Conservation (phyloP, 2,888 invertebrate genomes). For the Tanytarsus gracilentus region DNA sequence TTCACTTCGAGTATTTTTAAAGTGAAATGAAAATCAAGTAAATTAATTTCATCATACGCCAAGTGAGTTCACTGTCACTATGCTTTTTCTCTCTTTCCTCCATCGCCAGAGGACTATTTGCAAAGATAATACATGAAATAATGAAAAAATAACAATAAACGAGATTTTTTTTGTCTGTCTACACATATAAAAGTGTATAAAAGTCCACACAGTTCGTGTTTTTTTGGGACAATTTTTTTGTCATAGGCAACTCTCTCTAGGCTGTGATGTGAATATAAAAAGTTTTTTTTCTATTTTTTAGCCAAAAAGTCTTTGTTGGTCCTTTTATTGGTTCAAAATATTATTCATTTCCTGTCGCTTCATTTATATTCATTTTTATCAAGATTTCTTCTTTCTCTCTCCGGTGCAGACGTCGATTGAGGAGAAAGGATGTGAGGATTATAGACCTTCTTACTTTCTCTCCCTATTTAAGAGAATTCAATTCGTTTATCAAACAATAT, state of each 20-base stretch:
- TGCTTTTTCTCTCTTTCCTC: not conserved
- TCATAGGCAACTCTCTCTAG: no score
- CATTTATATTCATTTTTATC: conserved; percentile 28
- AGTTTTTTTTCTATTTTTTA: not conserved
- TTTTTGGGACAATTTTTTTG: not conserved
- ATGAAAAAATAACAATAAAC: conserved; percentile 28
- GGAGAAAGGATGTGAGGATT: conserved; percentile 17
- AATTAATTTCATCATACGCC: no score
- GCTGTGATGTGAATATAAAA: not conserved
- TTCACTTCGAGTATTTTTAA: no score
- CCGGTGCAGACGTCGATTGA: not conserved
- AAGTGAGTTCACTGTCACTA: no score
- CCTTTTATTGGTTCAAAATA: conserved; percentile 23
- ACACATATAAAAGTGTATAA: no score
- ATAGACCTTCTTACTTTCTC: conserved; percentile 11
- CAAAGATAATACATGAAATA: conserved; percentile 22
- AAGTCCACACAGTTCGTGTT: no score
- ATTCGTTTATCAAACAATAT: not conserved
- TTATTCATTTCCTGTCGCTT: conserved; percentile 20
- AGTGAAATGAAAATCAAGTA: no score
- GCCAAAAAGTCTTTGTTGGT: not conserved
- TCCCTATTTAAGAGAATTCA: not conserved
- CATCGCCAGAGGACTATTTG: conserved; percentile 13
- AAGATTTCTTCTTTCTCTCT: not conserved
- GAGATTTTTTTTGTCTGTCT: conserved; percentile 1